These are phyloP conservation scores for Atlantisia rogersi DNA, from an alignment of 2,113 vertebrate species.

Conservation along the genomic window DNA sequence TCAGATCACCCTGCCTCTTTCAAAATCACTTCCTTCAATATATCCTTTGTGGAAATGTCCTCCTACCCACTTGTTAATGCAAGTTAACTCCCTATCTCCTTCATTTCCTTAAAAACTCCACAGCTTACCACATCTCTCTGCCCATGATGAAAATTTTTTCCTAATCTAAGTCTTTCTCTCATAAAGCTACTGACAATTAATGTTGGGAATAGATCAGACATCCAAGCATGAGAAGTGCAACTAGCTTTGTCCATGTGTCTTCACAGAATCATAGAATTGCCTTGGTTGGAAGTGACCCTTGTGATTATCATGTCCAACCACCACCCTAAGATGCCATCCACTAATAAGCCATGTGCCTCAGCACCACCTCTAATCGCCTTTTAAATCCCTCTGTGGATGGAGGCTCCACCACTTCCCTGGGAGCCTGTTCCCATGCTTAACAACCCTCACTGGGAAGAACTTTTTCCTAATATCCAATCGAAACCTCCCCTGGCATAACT, in stretches of 20 bases:
- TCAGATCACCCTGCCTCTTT: neutral
- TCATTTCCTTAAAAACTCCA: neutral
- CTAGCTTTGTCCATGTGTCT: neutral
- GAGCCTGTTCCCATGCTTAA: too few species aligned
- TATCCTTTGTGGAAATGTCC: neutral
- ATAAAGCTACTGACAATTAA: neutral
- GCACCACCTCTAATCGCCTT: too few species aligned
- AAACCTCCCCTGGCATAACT: too few species aligned
- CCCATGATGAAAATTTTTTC: neutral
- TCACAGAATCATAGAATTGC: too few species aligned
- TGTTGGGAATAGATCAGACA: neutral
- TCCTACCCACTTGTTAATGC: neutral
- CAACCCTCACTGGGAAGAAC: too few species aligned
- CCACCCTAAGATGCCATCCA: too few species aligned
- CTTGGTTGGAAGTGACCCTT: too few species aligned
- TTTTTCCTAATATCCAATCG: too few species aligned
- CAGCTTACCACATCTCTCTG: conserved; percentile 15
- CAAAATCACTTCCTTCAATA: neutral
- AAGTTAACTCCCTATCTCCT: neutral
- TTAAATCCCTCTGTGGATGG: too few species aligned
- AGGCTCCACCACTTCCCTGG: too few species aligned
- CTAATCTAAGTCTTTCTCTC: neutral
- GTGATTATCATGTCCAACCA: too few species aligned
- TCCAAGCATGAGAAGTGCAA: neutral
- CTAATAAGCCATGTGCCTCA: too few species aligned